Evolutionary conservation across 2,113 vertebrate species (phyloP).

Genomic region (Syrmaticus mikado): DNA sequence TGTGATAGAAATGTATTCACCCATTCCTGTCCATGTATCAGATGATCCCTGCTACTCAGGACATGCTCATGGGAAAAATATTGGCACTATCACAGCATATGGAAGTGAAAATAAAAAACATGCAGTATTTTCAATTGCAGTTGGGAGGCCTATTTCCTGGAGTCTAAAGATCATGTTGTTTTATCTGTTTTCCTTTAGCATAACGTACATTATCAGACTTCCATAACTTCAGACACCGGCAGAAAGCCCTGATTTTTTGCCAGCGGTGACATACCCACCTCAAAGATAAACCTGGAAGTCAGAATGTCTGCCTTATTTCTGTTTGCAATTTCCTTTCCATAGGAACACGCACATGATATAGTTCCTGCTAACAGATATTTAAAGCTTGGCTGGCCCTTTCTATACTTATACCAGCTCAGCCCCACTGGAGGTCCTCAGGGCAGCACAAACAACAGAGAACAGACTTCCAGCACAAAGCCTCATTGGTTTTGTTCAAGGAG

Average conservation of each 20-base stretch:
- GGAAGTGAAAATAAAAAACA: constrained; percentile 62
- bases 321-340: constrained; percentile 50
- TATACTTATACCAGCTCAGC: not conserved
- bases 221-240: constrained; percentile 55
- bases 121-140: constrained; percentile 63
- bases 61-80: constrained; percentile 44
- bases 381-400: constrained; percentile 11
- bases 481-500: not conserved
- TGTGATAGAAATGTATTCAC: constrained; percentile 51
- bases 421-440: constrained; percentile 41
- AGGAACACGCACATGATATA: constrained; percentile 19
- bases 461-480: not conserved
- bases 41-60: constrained; percentile 32
- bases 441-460: constrained; percentile 9
- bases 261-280: constrained; percentile 49
- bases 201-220: constrained; percentile 63
- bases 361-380: constrained; percentile 49
- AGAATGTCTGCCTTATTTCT: constrained; percentile 37
- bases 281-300: constrained; percentile 55
- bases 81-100: constrained; percentile 36
- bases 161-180: constrained; percentile 63
- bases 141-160: constrained; percentile 56
- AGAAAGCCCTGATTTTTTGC: constrained; percentile 61
- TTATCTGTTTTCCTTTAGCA: constrained; percentile 70
- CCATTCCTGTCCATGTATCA: constrained; percentile 3